A percentile compares a stretch with the other conserved stretches of the same genome.
Conservation (phyloP, 2,113 vertebrate genomes). For the Hippocampus zosterae region DNA sequence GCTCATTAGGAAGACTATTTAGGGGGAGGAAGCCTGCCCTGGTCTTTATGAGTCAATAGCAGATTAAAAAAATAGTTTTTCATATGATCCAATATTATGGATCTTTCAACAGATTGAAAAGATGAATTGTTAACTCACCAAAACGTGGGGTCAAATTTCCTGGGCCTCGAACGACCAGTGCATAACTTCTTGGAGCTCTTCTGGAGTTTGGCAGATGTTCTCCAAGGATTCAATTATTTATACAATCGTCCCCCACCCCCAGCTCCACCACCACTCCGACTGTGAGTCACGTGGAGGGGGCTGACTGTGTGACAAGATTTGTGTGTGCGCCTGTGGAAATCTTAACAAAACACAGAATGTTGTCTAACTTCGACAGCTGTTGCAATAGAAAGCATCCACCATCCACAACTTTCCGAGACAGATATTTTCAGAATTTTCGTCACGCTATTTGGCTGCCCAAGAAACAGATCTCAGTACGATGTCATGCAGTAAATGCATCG, state of each 20-base stretch:
- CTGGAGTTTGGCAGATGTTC: constrained; percentile 32
- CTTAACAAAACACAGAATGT: not conserved
- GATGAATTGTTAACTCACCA: constrained; percentile 45
- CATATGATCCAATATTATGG: not conserved
- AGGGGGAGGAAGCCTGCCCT: not conserved
- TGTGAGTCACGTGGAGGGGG: constrained; percentile 43
- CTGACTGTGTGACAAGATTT: constrained; percentile 24
- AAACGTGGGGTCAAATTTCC: constrained; percentile 11
- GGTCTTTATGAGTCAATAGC: not conserved
- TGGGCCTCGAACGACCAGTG: not conserved
- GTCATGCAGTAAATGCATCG: no score
- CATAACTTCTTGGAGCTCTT: constrained; percentile 7
- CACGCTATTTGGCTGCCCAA: not conserved
- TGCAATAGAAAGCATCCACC: not conserved
- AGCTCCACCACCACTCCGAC: not conserved
- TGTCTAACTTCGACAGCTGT: not conserved
- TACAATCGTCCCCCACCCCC: constrained; percentile 34
- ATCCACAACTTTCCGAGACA: not conserved
- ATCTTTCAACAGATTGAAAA: not conserved
- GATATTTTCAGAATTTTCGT: not conserved
- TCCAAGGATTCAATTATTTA: constrained; percentile 43
- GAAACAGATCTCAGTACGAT: not conserved
- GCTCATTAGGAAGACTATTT: not conserved
- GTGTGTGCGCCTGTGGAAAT: constrained; percentile 5
- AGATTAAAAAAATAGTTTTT: constrained; percentile 5